phyloP scores from a whole-genome alignment of 2,797 vertebrate genomes.

The Caiman crocodilus region DNA sequence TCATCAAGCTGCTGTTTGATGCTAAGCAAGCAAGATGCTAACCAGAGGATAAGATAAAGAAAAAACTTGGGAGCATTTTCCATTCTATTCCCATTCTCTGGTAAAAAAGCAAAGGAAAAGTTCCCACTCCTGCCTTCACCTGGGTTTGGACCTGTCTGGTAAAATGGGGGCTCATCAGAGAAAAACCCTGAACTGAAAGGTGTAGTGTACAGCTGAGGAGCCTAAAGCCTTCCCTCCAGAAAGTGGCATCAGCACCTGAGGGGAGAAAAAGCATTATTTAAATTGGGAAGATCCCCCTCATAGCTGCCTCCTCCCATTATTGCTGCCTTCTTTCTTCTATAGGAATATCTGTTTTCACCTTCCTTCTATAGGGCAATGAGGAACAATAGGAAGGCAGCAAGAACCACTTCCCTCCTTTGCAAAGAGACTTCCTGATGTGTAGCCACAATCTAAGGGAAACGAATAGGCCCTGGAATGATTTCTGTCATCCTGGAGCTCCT shows the following conservation, averaged over 20 bases:
- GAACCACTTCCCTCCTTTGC: background rate
- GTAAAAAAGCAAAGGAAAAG: background rate
- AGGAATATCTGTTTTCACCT: background rate
- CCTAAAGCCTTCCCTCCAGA: background rate
- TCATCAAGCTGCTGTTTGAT: background rate
- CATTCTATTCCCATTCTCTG: background rate
- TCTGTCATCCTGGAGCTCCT: background rate
- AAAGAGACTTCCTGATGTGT: background rate
- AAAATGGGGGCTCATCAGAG: background rate
- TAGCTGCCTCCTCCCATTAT: no score
- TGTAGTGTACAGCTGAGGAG: background rate
- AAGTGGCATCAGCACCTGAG: background rate
- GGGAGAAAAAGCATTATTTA: background rate
- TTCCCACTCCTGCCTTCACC: background rate
- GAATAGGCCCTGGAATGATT: background rate
- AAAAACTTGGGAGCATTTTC: background rate
- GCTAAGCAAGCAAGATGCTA: background rate
- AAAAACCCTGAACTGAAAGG: background rate
- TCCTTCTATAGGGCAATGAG: background rate
- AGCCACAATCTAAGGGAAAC: background rate
- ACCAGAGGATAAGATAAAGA: constrained; percentile 30
- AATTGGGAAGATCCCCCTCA: background rate
- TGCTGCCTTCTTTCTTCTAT: background rate
- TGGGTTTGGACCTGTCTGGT: background rate
- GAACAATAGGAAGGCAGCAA: background rate